These are phyloP conservation scores for Ctenomys sociabilis DNA, from an alignment of 2,113 vertebrate species.

Conservation along the genomic window DNA sequence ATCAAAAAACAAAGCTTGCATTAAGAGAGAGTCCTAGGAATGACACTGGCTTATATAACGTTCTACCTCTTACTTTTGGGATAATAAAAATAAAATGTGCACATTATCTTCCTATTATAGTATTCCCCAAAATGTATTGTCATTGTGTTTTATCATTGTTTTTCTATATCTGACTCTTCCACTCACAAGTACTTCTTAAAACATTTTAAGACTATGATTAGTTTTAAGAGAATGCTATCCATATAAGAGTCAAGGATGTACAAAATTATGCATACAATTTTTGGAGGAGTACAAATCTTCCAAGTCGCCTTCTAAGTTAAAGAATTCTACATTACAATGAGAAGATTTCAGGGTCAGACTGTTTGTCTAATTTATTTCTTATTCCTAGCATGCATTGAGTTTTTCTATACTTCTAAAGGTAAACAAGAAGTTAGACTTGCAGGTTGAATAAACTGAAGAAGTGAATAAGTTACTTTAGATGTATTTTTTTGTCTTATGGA, in stretches of 20 bases:
- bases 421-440: not conserved
- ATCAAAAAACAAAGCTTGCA: not conserved
- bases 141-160: not conserved
- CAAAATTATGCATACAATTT: not conserved
- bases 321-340: not conserved
- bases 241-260: not conserved
- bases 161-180: not conserved
- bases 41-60: not conserved
- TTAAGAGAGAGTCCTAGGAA: not conserved
- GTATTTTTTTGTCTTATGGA: not conserved
- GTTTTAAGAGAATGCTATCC: not conserved
- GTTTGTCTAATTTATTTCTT: not conserved
- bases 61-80: not conserved
- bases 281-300: not conserved
- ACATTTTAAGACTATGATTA: not conserved
- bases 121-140: not conserved
- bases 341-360: not conserved
- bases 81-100: not conserved
- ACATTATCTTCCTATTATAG: not conserved
- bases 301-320: not conserved
- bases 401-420: not conserved
- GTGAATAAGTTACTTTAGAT: not conserved
- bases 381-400: not conserved
- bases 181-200: not conserved
- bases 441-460: not conserved